phyloP scores from a whole-genome alignment of 2,888 invertebrate species.

The Stictocephala bisonia region DNA sequence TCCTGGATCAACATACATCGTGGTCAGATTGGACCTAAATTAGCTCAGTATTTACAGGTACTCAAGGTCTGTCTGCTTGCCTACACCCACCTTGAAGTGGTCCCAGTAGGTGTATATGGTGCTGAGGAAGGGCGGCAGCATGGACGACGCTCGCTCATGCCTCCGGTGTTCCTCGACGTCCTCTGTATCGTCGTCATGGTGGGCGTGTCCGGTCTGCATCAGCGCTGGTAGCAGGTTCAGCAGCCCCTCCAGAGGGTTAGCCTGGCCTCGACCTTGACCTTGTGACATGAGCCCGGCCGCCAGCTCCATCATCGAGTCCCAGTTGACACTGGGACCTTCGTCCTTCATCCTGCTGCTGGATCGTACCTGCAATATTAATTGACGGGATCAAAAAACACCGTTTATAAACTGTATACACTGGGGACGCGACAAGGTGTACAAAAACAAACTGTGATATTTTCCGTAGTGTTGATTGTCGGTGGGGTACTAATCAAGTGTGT shows the following conservation, averaged over 20 bases:
- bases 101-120: constrained; percentile 79
- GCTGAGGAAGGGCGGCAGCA: constrained; percentile 77
- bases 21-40: constrained; percentile 40
- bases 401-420: too few species aligned
- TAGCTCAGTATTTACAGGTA: not conserved
- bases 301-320: constrained; percentile 53
- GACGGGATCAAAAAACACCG: too few species aligned
- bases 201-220: constrained; percentile 68
- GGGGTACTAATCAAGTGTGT: too few species aligned
- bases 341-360: constrained; percentile 40
- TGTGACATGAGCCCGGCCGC: constrained; percentile 51
- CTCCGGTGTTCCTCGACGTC: constrained; percentile 71
- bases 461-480: too few species aligned
- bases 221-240: constrained; percentile 75
- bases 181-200: constrained; percentile 67
- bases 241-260: constrained; percentile 61
- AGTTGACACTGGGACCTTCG: constrained; percentile 49
- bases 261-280: constrained; percentile 54
- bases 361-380: constrained; percentile 43
- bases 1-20: too few species aligned
- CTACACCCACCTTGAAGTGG: constrained; percentile 69
- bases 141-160: constrained; percentile 69
- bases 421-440: too few species aligned
- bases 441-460: too few species aligned
- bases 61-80: too few species aligned